These are phyloP conservation scores for Reinhardtius hippoglossoides DNA, from an alignment of 2,113 vertebrate genomes.

Conservation along the genomic window DNA sequence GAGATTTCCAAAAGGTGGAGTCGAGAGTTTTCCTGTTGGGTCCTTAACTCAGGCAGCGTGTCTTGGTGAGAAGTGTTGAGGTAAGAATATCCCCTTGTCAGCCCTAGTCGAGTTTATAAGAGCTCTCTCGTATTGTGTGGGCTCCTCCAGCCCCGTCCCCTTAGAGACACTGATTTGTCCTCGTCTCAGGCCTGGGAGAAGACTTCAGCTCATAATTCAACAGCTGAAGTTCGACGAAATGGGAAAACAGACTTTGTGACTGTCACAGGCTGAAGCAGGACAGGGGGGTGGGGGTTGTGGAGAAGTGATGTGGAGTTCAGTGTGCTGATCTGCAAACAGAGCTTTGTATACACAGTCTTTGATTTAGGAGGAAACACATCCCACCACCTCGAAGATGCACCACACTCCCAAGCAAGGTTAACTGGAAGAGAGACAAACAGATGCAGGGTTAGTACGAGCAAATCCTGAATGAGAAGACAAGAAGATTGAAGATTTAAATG, in stretches of 20 bases:
- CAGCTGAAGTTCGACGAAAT: conserved; percentile 12
- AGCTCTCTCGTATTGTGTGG: conserved; percentile 33
- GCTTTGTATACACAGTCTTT: conserved; percentile 83
- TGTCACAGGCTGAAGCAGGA: conserved; percentile 60
- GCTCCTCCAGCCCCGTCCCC: neutral
- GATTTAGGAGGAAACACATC: conserved; percentile 79
- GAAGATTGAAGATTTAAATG: neutral
- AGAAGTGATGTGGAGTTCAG: conserved; percentile 76
- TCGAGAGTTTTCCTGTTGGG: conserved; percentile 22
- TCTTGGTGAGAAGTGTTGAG: conserved; percentile 60
- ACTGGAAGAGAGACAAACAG: conserved; percentile 81
- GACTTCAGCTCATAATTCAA: conserved; percentile 23
- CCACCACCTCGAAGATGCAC: conserved; percentile 80
- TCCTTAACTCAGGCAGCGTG: conserved; percentile 57
- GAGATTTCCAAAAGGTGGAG: conserved; percentile 37
- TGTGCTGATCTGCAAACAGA: conserved; percentile 80
- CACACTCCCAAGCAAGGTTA: conserved; percentile 90
- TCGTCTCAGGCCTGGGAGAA: conserved; percentile 9
- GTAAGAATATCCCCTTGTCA: conserved; percentile 53
- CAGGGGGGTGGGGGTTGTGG: conserved; percentile 68
- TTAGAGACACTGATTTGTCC: neutral
- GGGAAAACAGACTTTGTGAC: conserved; percentile 14
- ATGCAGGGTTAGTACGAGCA: conserved; percentile 21
- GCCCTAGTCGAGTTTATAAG: conserved; percentile 14
- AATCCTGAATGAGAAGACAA: neutral